A percentile compares a stretch with the other conserved stretches of the same genome.
Evolutionary conservation across 2,888 invertebrate genomes (phyloP).

Genomic region (Drosophila flavopinicola): DNA sequence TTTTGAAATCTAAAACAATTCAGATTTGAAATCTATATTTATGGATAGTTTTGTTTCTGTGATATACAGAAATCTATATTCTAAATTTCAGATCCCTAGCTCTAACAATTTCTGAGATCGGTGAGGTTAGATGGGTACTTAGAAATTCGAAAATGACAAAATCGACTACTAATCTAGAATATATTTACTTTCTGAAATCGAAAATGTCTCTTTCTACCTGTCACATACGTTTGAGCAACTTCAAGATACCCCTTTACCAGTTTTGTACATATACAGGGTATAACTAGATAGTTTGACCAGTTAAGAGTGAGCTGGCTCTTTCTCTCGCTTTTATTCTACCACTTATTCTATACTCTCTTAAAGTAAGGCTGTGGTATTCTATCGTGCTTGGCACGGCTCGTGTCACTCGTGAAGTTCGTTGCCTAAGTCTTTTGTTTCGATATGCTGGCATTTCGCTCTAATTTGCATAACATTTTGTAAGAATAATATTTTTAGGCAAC

Average conservation of each 20-base stretch:
- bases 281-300: constrained; percentile 18
- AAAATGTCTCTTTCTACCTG: too few relatives aligned
- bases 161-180: too few relatives aligned
- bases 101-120: too few relatives aligned
- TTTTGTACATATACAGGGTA: not conserved
- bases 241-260: not conserved
- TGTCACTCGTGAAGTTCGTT: constrained; percentile 55
- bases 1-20: too few relatives aligned
- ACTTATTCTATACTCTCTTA: constrained; percentile 25
- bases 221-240: too few relatives aligned
- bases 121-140: too few relatives aligned
- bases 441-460: constrained; percentile 22
- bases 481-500: constrained; percentile 49
- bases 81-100: too few relatives aligned
- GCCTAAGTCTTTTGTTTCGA: constrained; percentile 62
- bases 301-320: constrained; percentile 37
- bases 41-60: too few relatives aligned
- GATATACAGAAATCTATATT: too few relatives aligned
- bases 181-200: too few relatives aligned
- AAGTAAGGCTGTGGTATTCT: constrained; percentile 7
- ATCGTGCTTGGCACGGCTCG: constrained; percentile 47
- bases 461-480: constrained; percentile 67
- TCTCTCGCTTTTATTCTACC: not conserved
- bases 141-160: too few relatives aligned
- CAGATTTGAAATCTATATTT: too few relatives aligned